Conservation (phyloP, 2,113 vertebrate species). For the Heterochromis multidens region DNA sequence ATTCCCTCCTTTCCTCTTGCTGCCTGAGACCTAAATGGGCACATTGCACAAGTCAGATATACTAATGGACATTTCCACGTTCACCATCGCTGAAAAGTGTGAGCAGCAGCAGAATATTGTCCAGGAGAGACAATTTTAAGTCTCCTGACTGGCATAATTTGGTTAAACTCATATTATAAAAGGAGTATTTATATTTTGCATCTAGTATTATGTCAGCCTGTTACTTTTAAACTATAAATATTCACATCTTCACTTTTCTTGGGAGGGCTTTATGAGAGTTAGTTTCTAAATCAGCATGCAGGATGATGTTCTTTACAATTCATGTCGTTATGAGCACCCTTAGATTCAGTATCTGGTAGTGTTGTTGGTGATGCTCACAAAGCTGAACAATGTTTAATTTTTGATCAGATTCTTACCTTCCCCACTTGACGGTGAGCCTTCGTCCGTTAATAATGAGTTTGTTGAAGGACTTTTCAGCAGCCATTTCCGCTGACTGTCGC, state of each 20-base stretch:
- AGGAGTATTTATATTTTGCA: not conserved
- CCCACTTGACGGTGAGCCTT: slow-evolving; percentile 97
- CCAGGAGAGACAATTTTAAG: not conserved
- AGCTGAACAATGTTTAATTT: not conserved
- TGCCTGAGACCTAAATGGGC: slow-evolving; percentile 83
- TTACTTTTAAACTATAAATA: not conserved
- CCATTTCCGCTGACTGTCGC: slow-evolving; percentile 88
- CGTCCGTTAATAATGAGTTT: slow-evolving; percentile 96
- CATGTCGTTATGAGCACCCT: not conserved
- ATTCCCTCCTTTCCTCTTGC: slow-evolving; percentile 90
- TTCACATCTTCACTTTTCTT: not conserved
- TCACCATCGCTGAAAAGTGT: not conserved
- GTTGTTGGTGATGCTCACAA: not conserved
- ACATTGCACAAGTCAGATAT: not conserved
- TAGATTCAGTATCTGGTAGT: not conserved
- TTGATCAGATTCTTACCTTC: slow-evolving; percentile 79
- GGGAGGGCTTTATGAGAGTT: not conserved
- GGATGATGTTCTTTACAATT: not conserved
- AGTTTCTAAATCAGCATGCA: not conserved
- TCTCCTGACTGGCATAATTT: not conserved
- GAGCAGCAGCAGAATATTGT: not conserved
- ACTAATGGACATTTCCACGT: not conserved
- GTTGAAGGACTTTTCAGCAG: slow-evolving; percentile 98
- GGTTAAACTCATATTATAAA: not conserved
- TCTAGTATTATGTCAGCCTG: not conserved